Evolutionary conservation across 1,140 invertebrate species (phyloP).

Genomic region (Microplitis demolitor): DNA sequence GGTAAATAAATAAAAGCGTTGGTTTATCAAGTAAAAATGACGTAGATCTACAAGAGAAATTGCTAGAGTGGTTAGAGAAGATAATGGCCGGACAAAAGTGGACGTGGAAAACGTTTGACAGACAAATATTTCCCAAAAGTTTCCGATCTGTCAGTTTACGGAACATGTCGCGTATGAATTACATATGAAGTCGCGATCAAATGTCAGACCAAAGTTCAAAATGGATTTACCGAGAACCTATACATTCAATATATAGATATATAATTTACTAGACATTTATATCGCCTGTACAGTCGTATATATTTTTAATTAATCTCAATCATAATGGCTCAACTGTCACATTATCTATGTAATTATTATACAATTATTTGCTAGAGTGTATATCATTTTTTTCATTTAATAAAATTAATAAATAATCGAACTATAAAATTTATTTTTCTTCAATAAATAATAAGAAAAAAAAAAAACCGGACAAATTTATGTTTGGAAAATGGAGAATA

Average conservation of each 20-base stretch:
- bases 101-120: conserved; percentile 25
- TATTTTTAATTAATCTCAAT: background rate
- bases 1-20: background rate
- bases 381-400: background rate
- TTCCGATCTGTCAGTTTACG: conserved; percentile 9
- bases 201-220: background rate
- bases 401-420: background rate
- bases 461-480: background rate
- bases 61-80: background rate
- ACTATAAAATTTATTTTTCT: background rate
- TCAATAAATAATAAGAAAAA: background rate
- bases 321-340: background rate
- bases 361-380: background rate
- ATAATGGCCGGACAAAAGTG: conserved; percentile 22
- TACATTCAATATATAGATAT: no score
- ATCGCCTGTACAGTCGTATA: no score
- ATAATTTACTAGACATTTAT: background rate
- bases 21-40: background rate
- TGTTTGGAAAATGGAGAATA: background rate
- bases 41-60: background rate
- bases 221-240: background rate
- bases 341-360: background rate
- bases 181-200: conserved; percentile 12
- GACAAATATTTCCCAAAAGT: conserved; percentile 21
- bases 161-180: conserved; percentile 23